A percentile compares a stretch with the other conserved stretches of the same genome.
Evolutionary conservation across 2,888 invertebrate species (phyloP).

Genomic region (Drosophila limbata): DNA sequence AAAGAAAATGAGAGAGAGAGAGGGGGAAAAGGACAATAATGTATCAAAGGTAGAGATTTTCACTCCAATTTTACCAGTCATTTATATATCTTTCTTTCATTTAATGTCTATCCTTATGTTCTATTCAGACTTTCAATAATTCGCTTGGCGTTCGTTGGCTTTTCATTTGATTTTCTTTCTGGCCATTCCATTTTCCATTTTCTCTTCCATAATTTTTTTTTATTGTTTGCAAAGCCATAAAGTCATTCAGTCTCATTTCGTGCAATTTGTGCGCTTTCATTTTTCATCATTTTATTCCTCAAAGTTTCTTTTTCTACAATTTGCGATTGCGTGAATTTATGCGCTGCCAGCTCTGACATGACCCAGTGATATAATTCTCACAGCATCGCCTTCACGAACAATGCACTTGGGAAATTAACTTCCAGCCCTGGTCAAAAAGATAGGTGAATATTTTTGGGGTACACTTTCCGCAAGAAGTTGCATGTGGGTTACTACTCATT

Average conservation of each 20-base stretch:
- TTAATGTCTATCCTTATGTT: not conserved
- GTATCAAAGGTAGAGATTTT: constrained; percentile 18
- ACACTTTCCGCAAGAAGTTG: constrained; percentile 14
- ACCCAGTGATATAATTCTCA: constrained; percentile 23
- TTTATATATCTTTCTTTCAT: not conserved
- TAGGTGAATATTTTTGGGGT: constrained; percentile 5
- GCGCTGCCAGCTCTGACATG: constrained; percentile 26
- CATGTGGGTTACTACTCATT: constrained; percentile 1
- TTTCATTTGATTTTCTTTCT: constrained; percentile 24
- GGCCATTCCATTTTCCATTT: not conserved
- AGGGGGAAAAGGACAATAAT: not conserved
- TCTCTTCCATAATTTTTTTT: constrained; percentile 5
- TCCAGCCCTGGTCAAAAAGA: constrained; percentile 11
- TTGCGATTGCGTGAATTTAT: constrained; percentile 58
- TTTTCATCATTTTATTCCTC: constrained; percentile 39
- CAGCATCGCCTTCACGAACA: constrained; percentile 26
- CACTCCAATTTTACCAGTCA: not conserved
- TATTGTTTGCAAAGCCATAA: constrained; percentile 33
- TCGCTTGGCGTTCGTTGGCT: constrained; percentile 10
- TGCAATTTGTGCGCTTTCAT: constrained; percentile 35
- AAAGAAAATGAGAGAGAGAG: not conserved
- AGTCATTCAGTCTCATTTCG: constrained; percentile 22
- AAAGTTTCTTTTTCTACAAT: constrained; percentile 44
- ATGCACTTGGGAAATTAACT: constrained; percentile 74
- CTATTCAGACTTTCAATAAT: constrained; percentile 25